Percentiles rank a stretch among this genome's conserved stretches.
Conservation (phyloP, 2,113 vertebrate genomes). For the Hiodon alosoides region DNA sequence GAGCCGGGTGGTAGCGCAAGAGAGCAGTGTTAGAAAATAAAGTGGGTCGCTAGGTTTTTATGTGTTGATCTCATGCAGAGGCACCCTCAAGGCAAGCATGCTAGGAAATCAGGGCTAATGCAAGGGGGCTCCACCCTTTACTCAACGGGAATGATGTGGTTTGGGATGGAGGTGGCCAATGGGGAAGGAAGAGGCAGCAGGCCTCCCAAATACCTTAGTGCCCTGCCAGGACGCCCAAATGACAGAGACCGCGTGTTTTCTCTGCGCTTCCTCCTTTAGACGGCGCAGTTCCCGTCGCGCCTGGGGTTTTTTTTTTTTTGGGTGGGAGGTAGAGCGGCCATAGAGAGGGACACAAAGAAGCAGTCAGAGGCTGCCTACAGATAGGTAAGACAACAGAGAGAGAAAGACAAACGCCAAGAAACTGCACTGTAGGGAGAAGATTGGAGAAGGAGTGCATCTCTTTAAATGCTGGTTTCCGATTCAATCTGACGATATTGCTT, state of each 20-base stretch:
- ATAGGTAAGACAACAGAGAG: too few relatives aligned
- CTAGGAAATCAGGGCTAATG: constrained; percentile 3
- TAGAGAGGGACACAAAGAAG: constrained; percentile 30
- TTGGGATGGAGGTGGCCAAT: not conserved
- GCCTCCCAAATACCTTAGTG: constrained; percentile 88
- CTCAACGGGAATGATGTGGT: not conserved
- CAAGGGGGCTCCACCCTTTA: constrained; percentile 1
- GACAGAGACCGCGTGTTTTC: constrained; percentile 93
- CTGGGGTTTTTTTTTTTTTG: constrained; percentile 54
- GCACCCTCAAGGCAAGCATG: constrained; percentile 7
- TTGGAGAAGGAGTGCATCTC: too few relatives aligned
- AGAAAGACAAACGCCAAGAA: too few relatives aligned
- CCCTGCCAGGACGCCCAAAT: constrained; percentile 99
- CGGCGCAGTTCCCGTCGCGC: constrained; percentile 91
- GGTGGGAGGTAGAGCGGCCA: constrained; percentile 63
- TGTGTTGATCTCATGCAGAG: constrained; percentile 2
- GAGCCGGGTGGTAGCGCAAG: too few relatives aligned
- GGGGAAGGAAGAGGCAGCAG: constrained; percentile 35
- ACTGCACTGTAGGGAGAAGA: too few relatives aligned
- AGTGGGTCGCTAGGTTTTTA: too few relatives aligned
- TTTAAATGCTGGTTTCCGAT: too few relatives aligned
- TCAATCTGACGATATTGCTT: too few relatives aligned
- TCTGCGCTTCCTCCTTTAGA: constrained; percentile 91
- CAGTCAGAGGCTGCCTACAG: constrained; percentile 1
- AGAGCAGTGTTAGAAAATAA: too few relatives aligned